These are phyloP conservation scores for Cephus spinipes DNA, from an alignment of 2,888 invertebrate genomes.

Conservation along the genomic window DNA sequence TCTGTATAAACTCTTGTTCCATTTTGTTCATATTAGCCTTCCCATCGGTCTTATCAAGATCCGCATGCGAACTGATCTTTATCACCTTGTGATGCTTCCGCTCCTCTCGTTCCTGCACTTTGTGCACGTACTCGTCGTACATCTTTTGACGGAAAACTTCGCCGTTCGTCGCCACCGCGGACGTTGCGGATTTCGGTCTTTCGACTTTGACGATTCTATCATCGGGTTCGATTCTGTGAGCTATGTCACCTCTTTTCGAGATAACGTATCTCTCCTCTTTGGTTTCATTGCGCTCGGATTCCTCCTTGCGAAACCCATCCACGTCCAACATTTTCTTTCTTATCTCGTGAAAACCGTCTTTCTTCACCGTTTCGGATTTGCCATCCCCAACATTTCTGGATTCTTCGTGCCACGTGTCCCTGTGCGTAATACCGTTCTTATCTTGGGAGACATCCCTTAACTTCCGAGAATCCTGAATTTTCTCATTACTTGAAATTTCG, in stretches of 20 bases:
- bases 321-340: slow-evolving; percentile 26
- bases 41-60: slow-evolving; percentile 37
- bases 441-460: slow-evolving; percentile 6
- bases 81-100: slow-evolving; percentile 84
- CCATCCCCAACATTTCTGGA: slow-evolving; percentile 36
- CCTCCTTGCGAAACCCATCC: slow-evolving; percentile 40
- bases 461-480: slow-evolving; percentile 3
- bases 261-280: slow-evolving; percentile 29
- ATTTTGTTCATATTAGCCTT: slow-evolving; percentile 67
- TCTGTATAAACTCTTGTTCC: slow-evolving; percentile 82
- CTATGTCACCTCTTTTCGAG: slow-evolving; percentile 23
- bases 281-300: slow-evolving; percentile 36
- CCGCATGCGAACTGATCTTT: slow-evolving; percentile 75
- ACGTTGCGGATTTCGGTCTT: slow-evolving; percentile 58
- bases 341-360: slow-evolving; percentile 38
- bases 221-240: slow-evolving; percentile 21
- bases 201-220: slow-evolving; percentile 27
- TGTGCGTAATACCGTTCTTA: slow-evolving; percentile 3
- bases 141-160: slow-evolving; percentile 83
- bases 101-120: slow-evolving; percentile 83
- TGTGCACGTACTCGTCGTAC: slow-evolving; percentile 86
- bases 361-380: slow-evolving; percentile 37
- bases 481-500: background rate
- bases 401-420: slow-evolving; percentile 47
- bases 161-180: slow-evolving; percentile 69